Conservation (phyloP, 2,113 vertebrate species). For the Odobenus rosmarus region DNA sequence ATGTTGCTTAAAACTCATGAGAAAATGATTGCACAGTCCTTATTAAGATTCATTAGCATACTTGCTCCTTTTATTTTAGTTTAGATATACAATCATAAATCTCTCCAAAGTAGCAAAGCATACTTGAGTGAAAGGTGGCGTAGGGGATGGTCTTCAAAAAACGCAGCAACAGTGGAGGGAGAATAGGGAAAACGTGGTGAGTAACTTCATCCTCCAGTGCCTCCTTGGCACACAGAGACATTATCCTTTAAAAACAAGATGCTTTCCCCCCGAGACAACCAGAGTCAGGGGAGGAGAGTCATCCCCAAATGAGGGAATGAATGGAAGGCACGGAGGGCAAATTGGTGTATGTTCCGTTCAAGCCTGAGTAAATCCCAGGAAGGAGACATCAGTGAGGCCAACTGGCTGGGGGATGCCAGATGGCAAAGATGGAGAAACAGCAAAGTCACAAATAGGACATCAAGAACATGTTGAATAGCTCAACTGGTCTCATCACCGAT, state of each 20-base stretch:
- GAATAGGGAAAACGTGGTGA: neutral
- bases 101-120: constrained; percentile 59
- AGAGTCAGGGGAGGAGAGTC: constrained; percentile 22
- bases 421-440: constrained; percentile 75
- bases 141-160: constrained; percentile 49
- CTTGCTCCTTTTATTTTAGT: constrained; percentile 56
- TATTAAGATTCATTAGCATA: constrained; percentile 77
- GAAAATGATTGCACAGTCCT: constrained; percentile 75
- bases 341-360: constrained; percentile 68
- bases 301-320: constrained; percentile 62
- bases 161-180: neutral
- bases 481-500: neutral
- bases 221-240: neutral
- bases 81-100: constrained; percentile 74
- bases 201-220: neutral
- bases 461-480: constrained; percentile 24
- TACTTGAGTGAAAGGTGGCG: constrained; percentile 67
- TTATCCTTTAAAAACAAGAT: neutral
- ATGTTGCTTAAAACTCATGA: constrained; percentile 70
- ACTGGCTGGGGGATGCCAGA: constrained; percentile 68
- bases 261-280: constrained; percentile 42
- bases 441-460: constrained; percentile 77
- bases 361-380: constrained; percentile 73
- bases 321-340: constrained; percentile 70
- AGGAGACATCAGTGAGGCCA: constrained; percentile 61